phyloP scores from a whole-genome alignment of 2,797 vertebrate genomes.

The Craterocephalus amniculus region DNA sequence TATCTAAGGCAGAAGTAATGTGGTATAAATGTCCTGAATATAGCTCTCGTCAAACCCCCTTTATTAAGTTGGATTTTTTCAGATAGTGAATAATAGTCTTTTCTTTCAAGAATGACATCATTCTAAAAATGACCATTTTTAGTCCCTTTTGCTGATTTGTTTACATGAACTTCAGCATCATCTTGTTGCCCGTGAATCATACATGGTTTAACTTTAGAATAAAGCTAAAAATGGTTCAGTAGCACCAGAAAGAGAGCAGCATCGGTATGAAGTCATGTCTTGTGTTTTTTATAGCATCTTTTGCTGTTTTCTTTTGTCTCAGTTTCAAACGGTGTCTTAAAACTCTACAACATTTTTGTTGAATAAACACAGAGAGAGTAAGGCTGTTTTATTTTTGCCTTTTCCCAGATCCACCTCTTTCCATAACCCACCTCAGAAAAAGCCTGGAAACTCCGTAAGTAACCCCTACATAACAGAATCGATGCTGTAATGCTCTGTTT shows the following conservation, averaged over 20 bases:
- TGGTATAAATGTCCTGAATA: no score
- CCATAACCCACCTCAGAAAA: constrained; percentile 98
- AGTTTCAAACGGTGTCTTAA: background rate
- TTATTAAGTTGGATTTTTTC: no score
- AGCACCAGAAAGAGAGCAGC: background rate
- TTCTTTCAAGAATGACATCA: no score
- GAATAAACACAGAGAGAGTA: background rate
- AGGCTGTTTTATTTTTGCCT: constrained; percentile 18
- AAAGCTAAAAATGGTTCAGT: background rate
- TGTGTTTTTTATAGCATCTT: background rate
- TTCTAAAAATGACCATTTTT: no score
- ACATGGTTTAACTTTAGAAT: background rate
- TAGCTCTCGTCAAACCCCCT: no score
- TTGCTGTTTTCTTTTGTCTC: background rate
- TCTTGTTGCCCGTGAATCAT: background rate
- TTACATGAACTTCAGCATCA: no score
- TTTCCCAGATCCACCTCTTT: constrained; percentile 93
- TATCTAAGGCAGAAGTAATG: no score
- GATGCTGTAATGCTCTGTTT: background rate
- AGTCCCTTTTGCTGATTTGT: no score
- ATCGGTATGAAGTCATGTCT: background rate
- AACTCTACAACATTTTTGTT: background rate
- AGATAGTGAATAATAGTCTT: no score
- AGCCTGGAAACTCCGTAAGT: constrained; percentile 99
- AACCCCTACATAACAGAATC: constrained; percentile 27